A percentile compares a stretch with the other conserved stretches of the same genome.
Conservation (phyloP, 1,140 invertebrate species). For the Apis florea region DNA sequence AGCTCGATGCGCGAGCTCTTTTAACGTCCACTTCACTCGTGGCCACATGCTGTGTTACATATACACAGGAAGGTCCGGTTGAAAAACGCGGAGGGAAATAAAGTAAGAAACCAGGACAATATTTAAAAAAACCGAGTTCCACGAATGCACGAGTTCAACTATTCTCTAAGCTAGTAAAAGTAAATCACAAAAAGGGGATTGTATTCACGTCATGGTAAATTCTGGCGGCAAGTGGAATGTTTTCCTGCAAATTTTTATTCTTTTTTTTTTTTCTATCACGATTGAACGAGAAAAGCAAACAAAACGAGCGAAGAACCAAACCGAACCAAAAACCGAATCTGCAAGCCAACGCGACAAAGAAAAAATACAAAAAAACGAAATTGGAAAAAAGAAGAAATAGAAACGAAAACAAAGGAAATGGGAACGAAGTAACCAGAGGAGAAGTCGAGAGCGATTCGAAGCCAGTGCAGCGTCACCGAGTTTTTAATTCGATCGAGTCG, state of each 20-base stretch:
- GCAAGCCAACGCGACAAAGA: not conserved
- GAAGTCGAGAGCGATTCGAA: not conserved
- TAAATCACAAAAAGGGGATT: not conserved
- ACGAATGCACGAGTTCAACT: not conserved
- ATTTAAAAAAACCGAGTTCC: conserved; percentile 10
- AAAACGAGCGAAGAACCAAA: not conserved
- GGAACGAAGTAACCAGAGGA: not conserved
- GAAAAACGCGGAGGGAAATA: not conserved
- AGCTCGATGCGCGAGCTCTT: not conserved
- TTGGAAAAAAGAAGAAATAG: not conserved
- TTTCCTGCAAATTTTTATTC: not conserved
- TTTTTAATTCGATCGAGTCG: conserved; percentile 66
- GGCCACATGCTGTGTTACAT: too few species aligned
- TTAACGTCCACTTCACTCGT: not conserved
- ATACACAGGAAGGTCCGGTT: not conserved
- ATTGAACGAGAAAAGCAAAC: not conserved
- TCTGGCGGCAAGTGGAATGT: not conserved
- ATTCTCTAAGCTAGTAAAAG: not conserved
- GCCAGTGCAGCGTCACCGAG: conserved; percentile 46
- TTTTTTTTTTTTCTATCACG: not conserved
- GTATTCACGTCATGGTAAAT: not conserved
- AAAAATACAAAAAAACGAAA: not conserved
- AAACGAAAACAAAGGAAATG: not conserved
- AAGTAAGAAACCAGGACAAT: not conserved
- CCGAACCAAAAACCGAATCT: not conserved